Percentiles rank a stretch among this genome's conserved stretches.
phyloP scores from a whole-genome alignment of 2,113 vertebrate genomes.

The Sardina pilchardus region DNA sequence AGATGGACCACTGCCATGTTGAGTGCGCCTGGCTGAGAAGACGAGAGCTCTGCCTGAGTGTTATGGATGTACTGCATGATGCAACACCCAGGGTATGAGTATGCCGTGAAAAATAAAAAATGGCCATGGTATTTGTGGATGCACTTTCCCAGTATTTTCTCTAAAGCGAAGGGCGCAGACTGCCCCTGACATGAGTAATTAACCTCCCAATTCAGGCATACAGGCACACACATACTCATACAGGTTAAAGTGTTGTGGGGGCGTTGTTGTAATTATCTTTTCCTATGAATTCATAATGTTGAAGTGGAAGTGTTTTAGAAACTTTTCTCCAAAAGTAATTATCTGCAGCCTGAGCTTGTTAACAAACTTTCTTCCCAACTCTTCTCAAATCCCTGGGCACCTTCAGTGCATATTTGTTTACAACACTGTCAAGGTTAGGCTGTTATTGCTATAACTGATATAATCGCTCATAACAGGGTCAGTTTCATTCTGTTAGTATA shows the following conservation, averaged over 20 bases:
- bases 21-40: conserved; percentile 19
- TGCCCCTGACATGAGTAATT: neutral
- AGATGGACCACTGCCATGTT: conserved; percentile 22
- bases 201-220: neutral
- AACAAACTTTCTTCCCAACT: neutral
- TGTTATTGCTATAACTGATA: neutral
- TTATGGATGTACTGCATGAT: neutral
- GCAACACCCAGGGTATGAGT: no score
- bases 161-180: neutral
- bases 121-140: neutral
- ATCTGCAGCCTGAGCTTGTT: neutral
- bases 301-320: neutral
- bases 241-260: neutral
- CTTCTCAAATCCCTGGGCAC: neutral
- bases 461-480: neutral
- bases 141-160: neutral
- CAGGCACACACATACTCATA: neutral
- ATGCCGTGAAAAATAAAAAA: neutral
- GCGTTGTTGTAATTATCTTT: neutral
- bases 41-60: conserved; percentile 39
- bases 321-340: neutral
- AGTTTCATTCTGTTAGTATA: neutral
- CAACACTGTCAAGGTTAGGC: neutral
- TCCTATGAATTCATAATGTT: conserved; percentile 5
- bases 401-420: neutral